Conservation (phyloP, 2,113 vertebrate genomes). For the Thunnus maccoyii region DNA sequence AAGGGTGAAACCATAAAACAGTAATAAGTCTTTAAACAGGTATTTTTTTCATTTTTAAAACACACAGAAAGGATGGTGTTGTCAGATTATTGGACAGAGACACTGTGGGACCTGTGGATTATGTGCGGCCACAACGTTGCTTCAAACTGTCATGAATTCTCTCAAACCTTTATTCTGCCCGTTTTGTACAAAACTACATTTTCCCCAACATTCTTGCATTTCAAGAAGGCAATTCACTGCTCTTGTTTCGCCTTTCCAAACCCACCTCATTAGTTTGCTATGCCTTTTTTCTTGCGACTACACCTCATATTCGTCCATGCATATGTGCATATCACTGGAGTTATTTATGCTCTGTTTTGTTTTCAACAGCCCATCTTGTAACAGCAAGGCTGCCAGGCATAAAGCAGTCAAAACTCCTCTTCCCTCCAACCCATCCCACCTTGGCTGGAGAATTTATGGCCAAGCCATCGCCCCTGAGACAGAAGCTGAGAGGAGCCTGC, state of each 20-base stretch:
- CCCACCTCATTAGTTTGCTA: slow-evolving; percentile 52
- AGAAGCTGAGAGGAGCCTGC: slow-evolving; percentile 66
- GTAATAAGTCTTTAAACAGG: background rate
- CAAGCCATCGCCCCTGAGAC: slow-evolving; percentile 74
- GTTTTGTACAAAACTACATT: slow-evolving; percentile 26
- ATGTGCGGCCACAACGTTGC: background rate
- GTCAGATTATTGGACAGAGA: slow-evolving; percentile 35
- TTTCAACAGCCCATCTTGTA: slow-evolving; percentile 77
- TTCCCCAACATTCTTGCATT: slow-evolving; percentile 64
- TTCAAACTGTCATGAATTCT: slow-evolving; percentile 32
- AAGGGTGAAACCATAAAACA: slow-evolving; percentile 21
- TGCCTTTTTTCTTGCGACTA: slow-evolving; percentile 32
- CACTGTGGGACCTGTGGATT: slow-evolving; percentile 38
- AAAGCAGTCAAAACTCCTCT: slow-evolving; percentile 68
- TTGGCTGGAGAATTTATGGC: slow-evolving; percentile 78
- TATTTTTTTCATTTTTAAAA: slow-evolving; percentile 31
- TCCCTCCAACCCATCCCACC: slow-evolving; percentile 61
- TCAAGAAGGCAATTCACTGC: slow-evolving; percentile 41
- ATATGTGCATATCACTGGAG: slow-evolving; percentile 72
- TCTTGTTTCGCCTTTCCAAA: slow-evolving; percentile 53
- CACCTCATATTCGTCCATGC: slow-evolving; percentile 48
- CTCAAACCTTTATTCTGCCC: slow-evolving; percentile 6
- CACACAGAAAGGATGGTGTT: slow-evolving; percentile 5
- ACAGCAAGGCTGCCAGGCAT: slow-evolving; percentile 73
- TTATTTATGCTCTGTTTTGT: slow-evolving; percentile 79